Evolutionary conservation across 2,888 invertebrate species (phyloP).

Genomic region (Caenorhabditis sp.): DNA sequence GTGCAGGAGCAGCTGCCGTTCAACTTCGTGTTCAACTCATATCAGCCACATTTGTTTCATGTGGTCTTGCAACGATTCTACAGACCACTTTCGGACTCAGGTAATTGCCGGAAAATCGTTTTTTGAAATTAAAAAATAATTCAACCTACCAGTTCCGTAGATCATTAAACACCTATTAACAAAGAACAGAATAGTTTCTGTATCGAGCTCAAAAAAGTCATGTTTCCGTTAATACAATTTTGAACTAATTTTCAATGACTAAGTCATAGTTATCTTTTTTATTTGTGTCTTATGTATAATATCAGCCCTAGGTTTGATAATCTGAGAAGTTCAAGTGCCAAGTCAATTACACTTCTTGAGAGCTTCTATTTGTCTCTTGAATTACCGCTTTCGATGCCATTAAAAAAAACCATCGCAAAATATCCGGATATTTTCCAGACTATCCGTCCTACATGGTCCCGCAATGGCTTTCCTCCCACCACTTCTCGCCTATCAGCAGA

Average conservation of each 20-base stretch:
- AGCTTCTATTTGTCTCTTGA: constrained; percentile 1
- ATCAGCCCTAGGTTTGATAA: too few relatives aligned
- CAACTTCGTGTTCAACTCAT: constrained; percentile 62
- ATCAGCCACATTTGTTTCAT: constrained; percentile 63
- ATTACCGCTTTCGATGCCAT: neutral
- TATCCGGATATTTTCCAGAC: constrained; percentile 42
- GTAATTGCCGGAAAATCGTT: constrained; percentile 31
- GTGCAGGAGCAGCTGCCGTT: constrained; percentile 59
- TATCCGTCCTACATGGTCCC: constrained; percentile 64
- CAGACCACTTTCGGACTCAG: constrained; percentile 64
- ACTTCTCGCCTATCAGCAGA: constrained; percentile 54
- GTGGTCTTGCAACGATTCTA: constrained; percentile 61
- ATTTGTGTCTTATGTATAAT: too few relatives aligned
- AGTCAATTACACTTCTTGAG: too few relatives aligned
- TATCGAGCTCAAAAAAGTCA: too few relatives aligned
- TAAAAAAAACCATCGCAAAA: too few relatives aligned
- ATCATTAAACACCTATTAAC: too few relatives aligned
- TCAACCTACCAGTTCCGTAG: too few relatives aligned
- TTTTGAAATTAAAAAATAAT: neutral
- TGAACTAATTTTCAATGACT: too few relatives aligned
- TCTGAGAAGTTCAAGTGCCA: too few relatives aligned
- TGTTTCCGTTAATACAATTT: too few relatives aligned
- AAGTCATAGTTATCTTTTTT: too few relatives aligned
- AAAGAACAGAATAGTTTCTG: too few relatives aligned
- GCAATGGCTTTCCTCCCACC: constrained; percentile 67